Base-by-base conservation (phyloP, 2,888 invertebrate species). In the Laothoe populi region DNA sequence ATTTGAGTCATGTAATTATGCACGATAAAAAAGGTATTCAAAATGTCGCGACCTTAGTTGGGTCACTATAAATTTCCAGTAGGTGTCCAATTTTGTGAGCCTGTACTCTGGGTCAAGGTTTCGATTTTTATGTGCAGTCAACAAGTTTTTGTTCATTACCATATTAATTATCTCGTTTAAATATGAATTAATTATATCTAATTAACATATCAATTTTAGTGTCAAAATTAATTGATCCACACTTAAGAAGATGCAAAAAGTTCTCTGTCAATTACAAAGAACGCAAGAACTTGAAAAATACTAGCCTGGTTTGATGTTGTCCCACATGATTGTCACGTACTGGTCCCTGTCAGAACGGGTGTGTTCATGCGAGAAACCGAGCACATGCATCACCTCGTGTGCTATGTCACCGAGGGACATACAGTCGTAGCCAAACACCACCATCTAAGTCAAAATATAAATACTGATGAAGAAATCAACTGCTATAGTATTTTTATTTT, bases 301-400 rank as follows among this genome's bases (percentile, higher is more conserved):
- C 63, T 73, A 80, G 94, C 95, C 94, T 57, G 93, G 86, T 79
- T 94, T 93, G 61, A 97, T 96, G 75, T 97, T 97, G 2, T 94
- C 84, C 94, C 95, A 96, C 46, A 94, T 81, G 42, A 97, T 94
- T 4, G 90, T 87, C 40, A 96, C 94, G 79, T 92, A 94, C 19
- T 93, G 87, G 73, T 97, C 96, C 31, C 97, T 91, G 70, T 97
- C 96, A 64, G 94, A 93, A 49, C 97, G 93, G 63, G 95, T 95
- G 79, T 97, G 97, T 72, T 97, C 97, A 73, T 97, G 97, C 8
- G 96, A 87, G 79, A 96, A 97, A 0, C 97, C 97, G 19, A 96
- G 84, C 0, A 95, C 94, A 72, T 97, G 97, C 96, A 97, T 96
- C 66, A 97, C 84, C 79, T 97, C 97, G 75, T 97, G 97, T 11